phyloP scores from a whole-genome alignment of 2,888 invertebrate genomes.

The Dioctria linearis region DNA sequence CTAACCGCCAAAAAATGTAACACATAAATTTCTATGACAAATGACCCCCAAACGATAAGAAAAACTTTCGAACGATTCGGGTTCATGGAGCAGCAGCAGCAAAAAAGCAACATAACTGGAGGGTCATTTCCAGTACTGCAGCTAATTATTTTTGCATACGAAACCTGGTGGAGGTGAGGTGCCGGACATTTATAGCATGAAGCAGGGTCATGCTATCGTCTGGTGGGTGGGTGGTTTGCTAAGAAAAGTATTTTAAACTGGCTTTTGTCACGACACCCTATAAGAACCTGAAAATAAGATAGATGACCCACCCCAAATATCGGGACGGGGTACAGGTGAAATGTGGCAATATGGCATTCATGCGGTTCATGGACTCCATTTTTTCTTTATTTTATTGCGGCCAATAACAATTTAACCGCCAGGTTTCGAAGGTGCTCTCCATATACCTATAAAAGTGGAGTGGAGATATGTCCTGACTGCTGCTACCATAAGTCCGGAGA shows the following conservation, averaged over 20 bases:
- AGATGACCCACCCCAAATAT: slow-evolving; percentile 6
- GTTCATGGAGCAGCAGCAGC: slow-evolving; percentile 14
- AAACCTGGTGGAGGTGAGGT: background rate
- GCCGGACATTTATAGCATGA: background rate
- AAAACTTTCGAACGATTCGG: slow-evolving; percentile 5
- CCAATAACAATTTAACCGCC: slow-evolving; percentile 11
- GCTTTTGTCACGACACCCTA: slow-evolving; percentile 35
- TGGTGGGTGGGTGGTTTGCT: slow-evolving; percentile 5
- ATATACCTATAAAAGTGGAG: too few relatives aligned
- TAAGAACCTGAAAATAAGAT: slow-evolving; percentile 26
- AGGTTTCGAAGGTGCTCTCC: too few relatives aligned
- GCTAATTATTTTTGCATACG: slow-evolving; percentile 39
- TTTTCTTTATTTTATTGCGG: background rate
- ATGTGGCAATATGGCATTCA: background rate
- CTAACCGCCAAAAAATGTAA: too few relatives aligned
- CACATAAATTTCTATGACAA: slow-evolving; percentile 33
- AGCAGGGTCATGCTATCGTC: slow-evolving; percentile 21
- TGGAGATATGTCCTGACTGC: too few relatives aligned
- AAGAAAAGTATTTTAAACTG: slow-evolving; percentile 5
- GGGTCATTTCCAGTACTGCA: slow-evolving; percentile 34
- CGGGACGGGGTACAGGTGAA: slow-evolving; percentile 1
- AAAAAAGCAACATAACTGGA: slow-evolving; percentile 27
- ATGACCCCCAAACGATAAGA: slow-evolving; percentile 17
- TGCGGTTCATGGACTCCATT: background rate
- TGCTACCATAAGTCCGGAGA: background rate